phyloP scores from a whole-genome alignment of 2,888 invertebrate species.

The Augochlorella aurata region DNA sequence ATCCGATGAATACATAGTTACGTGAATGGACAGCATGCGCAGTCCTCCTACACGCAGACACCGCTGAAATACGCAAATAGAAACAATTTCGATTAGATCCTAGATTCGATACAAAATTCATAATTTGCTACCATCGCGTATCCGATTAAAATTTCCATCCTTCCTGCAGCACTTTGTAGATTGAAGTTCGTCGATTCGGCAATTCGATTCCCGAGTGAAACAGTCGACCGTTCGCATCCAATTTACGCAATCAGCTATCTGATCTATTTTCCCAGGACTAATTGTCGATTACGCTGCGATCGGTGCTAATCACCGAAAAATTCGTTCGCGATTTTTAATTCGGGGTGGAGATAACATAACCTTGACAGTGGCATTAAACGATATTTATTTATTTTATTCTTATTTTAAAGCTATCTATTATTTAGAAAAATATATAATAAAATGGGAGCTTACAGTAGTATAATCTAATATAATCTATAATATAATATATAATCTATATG shows the following conservation, averaged over 20 bases:
- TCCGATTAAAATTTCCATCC: background rate
- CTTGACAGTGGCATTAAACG: too few species aligned
- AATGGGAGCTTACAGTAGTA: too few species aligned
- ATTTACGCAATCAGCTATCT: background rate
- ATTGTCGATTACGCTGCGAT: background rate
- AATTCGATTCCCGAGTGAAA: background rate
- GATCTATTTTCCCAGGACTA: background rate
- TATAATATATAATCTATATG: too few species aligned
- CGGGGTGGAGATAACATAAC: too few species aligned
- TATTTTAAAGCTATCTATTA: too few species aligned
- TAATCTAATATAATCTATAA: too few species aligned
- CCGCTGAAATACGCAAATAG: background rate
- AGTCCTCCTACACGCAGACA: background rate
- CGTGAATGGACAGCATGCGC: background rate
- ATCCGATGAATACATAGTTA: background rate
- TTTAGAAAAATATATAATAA: too few species aligned
- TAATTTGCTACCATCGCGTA: background rate
- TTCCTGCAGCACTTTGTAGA: background rate
- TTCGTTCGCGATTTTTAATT: background rate
- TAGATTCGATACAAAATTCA: background rate
- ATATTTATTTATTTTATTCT: too few species aligned
- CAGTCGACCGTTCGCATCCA: background rate
- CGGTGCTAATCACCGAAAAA: background rate
- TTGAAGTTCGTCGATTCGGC: background rate
- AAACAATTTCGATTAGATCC: constrained; percentile 5